Evolutionary conservation across 2,888 invertebrate species (phyloP).

Genomic region (Toxonevra muliebris): DNA sequence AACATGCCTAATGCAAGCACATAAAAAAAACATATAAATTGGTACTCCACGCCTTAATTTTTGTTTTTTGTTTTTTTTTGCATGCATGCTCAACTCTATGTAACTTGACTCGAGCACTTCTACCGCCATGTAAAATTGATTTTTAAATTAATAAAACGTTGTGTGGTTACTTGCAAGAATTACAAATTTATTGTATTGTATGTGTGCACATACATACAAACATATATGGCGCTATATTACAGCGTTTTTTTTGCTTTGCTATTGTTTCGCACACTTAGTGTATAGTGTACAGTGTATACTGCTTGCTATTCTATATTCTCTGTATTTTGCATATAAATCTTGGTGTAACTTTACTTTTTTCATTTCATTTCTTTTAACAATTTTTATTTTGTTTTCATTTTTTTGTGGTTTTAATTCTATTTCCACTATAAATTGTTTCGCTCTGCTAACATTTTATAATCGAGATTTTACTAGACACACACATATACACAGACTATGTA

Average conservation of each 20-base stretch:
- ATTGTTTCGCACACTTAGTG: not conserved
- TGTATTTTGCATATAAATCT: not conserved
- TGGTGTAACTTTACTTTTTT: conserved; percentile 27
- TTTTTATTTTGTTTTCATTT: conserved; percentile 44
- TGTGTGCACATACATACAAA: not conserved
- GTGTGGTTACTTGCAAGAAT: conserved; percentile 54
- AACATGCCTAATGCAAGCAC: no score
- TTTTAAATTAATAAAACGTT: conserved; percentile 61
- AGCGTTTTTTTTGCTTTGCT: no score
- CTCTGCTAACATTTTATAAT: conserved; percentile 54
- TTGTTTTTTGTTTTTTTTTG: no score
- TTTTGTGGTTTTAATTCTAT: conserved; percentile 60
- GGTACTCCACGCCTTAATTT: not conserved
- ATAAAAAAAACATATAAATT: conserved; percentile 15
- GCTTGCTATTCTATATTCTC: not conserved
- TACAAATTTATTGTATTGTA: conserved; percentile 55
- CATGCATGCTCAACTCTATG: no score
- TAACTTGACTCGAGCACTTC: no score
- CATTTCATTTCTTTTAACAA: conserved; percentile 15
- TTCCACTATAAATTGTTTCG: conserved; percentile 60
- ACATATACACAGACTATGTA: not conserved
- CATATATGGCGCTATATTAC: no score
- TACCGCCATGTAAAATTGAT: conserved; percentile 50
- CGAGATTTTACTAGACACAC: conserved; percentile 13
- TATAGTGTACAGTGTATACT: not conserved